Evolutionary conservation across 2,888 invertebrate species (phyloP), one percentile per base, ranked within the genome.

Genomic region (Herminia tarsipennalis): DNA sequence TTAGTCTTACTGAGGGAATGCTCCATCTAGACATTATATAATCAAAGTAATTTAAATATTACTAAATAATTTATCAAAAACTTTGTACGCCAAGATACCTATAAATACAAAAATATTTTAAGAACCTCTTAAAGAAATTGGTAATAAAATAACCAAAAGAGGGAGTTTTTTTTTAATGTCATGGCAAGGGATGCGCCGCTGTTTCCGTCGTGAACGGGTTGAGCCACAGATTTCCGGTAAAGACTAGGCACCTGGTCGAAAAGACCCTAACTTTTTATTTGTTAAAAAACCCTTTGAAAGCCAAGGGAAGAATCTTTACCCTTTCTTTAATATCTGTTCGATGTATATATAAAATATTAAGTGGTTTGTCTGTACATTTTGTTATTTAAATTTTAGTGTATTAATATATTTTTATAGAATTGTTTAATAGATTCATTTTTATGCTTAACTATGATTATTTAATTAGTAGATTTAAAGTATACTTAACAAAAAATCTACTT

Each of bases 141-240:
- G 34, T 64, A 56, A 64, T 62, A 65, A 66, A 64, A 66, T 64
- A 70, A 72, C 64, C 44, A 44, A 67, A 66, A 63, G 74, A 66
- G 75, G 76, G 75, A 56, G 12, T 68, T 59, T 70, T 76, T 85
- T 83, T 84, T 81, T 73, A 30, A 73, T 73, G 74, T 71, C 73
- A 55, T 59, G 86, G 73, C 76, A 76, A 78, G 86, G 88, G 88
- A 88, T 88, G 81, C 78, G 49, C 73, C 73, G 76, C 73, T 81
- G 88, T 85, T 89, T 90, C 90, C 88, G 89, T 80, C 68, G 68
- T 58, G 78, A 77, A 83, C 84, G 84, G 84, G 86, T 85, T 85
- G 81, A 72, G 81, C 84, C 84, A 79, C 86, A 87, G 88, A 90
- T 88, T 87, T 89, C 89, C 89, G 89, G 89, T 78, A 87, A 82